A percentile compares a stretch with the other conserved stretches of the same genome.
These are phyloP conservation scores for Drosophila hamatofila DNA, from an alignment of 2,888 invertebrate species.

Conservation along the genomic window DNA sequence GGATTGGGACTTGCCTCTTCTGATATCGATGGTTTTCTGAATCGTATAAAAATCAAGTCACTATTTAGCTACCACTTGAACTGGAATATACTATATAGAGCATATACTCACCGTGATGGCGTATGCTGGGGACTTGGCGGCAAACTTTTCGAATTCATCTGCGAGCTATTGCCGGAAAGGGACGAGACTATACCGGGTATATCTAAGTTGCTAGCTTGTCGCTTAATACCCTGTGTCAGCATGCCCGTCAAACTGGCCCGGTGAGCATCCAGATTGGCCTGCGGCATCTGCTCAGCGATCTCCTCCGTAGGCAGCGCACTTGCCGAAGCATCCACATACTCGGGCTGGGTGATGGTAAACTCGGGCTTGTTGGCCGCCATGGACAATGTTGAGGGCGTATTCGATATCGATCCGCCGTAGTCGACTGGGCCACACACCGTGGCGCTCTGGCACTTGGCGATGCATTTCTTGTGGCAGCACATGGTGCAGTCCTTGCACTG, in stretches of 20 bases:
- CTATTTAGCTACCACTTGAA: background rate
- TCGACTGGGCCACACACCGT: constrained; percentile 87
- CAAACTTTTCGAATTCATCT: constrained; percentile 87
- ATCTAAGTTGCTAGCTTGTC: constrained; percentile 89
- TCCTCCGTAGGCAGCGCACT: constrained; percentile 34
- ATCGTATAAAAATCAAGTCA: background rate
- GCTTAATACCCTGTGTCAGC: constrained; percentile 87
- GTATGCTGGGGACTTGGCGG: constrained; percentile 92
- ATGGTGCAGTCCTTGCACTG: constrained; percentile 95
- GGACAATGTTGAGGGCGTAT: constrained; percentile 1
- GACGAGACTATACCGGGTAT: constrained; percentile 87
- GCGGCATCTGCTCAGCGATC: constrained; percentile 24
- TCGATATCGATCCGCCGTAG: constrained; percentile 64
- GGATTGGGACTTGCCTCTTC: constrained; percentile 86
- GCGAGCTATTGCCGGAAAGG: constrained; percentile 76
- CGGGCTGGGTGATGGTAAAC: constrained; percentile 86
- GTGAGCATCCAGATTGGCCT: constrained; percentile 72
- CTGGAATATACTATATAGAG: background rate
- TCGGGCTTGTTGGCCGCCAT: constrained; percentile 83
- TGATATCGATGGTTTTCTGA: constrained; percentile 88
- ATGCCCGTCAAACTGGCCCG: constrained; percentile 85
- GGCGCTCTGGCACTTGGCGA: constrained; percentile 92
- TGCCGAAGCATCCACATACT: constrained; percentile 46
- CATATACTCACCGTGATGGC: constrained; percentile 86
- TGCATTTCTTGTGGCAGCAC: constrained; percentile 98